Conservation (phyloP, 2,113 vertebrate genomes). For the Peucedramus taeniatus region DNA sequence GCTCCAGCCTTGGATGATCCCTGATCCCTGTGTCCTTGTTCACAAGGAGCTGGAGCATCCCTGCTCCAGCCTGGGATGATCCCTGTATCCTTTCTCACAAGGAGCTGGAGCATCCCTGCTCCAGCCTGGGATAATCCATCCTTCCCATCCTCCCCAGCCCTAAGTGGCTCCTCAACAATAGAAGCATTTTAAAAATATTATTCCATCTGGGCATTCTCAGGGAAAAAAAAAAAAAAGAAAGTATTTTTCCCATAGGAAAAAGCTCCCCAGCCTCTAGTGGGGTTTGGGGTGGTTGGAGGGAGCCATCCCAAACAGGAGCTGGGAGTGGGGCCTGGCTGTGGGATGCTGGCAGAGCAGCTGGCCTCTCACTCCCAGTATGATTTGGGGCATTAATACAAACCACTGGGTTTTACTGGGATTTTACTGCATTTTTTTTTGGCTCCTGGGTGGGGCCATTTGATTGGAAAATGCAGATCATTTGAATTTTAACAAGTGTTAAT, state of each 20-base stretch:
- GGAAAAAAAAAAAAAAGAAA: no score
- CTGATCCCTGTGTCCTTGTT: neutral
- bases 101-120: neutral
- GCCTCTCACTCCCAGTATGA: neutral
- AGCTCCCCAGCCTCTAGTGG: fast-evolving
- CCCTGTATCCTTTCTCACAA: neutral
- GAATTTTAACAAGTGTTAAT: neutral
- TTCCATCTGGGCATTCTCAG: neutral
- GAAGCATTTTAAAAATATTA: neutral
- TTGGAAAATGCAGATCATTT: neutral
- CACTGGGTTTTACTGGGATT: neutral
- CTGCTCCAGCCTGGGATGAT: fast-evolving
- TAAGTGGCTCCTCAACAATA: fast-evolving
- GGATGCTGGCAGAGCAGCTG: neutral
- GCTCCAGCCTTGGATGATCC: neutral
- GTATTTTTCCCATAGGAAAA: neutral
- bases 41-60: neutral
- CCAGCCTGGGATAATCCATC: neutral
- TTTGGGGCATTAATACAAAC: neutral
- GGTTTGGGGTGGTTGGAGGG: neutral
- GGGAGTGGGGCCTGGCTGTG: neutral
- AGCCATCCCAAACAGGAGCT: neutral
- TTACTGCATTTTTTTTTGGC: neutral
- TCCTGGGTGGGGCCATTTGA: neutral
- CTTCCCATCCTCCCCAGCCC: neutral